These are phyloP conservation scores for Mizuhopecten yessoensis DNA, from an alignment of 1,140 invertebrate genomes.

Conservation along the genomic window DNA sequence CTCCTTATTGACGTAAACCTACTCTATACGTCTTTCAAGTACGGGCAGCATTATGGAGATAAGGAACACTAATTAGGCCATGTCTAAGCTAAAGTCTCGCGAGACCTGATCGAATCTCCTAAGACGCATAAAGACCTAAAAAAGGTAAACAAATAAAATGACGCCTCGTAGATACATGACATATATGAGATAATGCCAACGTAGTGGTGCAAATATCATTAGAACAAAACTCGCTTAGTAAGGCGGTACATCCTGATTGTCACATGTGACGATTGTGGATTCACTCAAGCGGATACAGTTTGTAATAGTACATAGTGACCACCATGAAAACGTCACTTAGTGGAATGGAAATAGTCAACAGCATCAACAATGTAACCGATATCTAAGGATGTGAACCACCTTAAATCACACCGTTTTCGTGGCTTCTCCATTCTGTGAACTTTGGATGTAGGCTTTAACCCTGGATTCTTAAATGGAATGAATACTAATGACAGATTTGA, in stretches of 20 bases:
- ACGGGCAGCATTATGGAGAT: background rate
- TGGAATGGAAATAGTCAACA: background rate
- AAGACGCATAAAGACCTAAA: background rate
- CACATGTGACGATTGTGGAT: no score
- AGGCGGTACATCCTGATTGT: no score
- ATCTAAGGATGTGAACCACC: no score
- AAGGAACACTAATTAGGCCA: background rate
- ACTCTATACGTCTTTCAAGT: background rate
- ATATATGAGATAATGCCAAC: background rate
- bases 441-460: no score
- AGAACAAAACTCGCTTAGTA: no score
- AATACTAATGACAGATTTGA: no score
- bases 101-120: background rate
- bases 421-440: no score
- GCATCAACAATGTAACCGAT: background rate
- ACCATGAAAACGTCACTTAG: background rate
- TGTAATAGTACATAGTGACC: background rate
- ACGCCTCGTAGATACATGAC: background rate
- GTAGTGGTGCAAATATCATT: background rate
- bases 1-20: background rate
- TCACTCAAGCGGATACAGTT: no score
- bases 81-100: constrained; percentile 11
- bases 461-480: no score
- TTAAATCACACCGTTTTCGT: no score
- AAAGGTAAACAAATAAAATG: background rate